Evolutionary conservation across 2,888 invertebrate genomes (phyloP).

Genomic region (Habrosyne pyritoides): DNA sequence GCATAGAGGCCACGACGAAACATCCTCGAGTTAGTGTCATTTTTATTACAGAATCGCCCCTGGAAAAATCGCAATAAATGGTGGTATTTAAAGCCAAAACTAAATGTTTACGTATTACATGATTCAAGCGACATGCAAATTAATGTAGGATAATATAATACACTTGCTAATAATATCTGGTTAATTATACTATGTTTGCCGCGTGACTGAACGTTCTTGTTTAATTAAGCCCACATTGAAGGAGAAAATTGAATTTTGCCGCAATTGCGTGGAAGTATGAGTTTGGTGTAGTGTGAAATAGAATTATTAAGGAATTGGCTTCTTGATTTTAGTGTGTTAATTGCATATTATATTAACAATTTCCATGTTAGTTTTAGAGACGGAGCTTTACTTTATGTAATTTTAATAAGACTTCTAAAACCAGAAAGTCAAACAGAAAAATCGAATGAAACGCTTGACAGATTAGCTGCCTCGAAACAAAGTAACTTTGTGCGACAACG

Average conservation of each 20-base stretch:
- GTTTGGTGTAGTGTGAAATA: background rate
- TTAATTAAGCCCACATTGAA: background rate
- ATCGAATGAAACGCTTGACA: background rate
- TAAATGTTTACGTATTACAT: background rate
- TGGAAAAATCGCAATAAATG: too few species aligned
- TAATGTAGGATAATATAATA: background rate
- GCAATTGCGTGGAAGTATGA: background rate
- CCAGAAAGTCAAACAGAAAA: background rate
- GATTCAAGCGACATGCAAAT: background rate
- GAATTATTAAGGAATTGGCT: background rate
- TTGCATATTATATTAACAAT: background rate
- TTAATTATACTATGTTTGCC: background rate
- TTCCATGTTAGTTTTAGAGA: background rate
- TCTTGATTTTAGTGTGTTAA: background rate
- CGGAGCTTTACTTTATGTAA: background rate
- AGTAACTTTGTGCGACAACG: background rate
- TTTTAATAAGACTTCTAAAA: background rate
- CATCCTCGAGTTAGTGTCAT: too few species aligned
- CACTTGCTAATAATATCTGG: background rate
- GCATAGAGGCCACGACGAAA: too few species aligned
- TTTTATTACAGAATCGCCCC: too few species aligned
- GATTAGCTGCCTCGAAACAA: constrained; percentile 1
- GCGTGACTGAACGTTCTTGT: constrained; percentile 3
- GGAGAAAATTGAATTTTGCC: background rate
- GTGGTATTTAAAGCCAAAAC: background rate